Evolutionary conservation across 2,797 vertebrate species (phyloP).

Genomic region (Antennarius maculatus): DNA sequence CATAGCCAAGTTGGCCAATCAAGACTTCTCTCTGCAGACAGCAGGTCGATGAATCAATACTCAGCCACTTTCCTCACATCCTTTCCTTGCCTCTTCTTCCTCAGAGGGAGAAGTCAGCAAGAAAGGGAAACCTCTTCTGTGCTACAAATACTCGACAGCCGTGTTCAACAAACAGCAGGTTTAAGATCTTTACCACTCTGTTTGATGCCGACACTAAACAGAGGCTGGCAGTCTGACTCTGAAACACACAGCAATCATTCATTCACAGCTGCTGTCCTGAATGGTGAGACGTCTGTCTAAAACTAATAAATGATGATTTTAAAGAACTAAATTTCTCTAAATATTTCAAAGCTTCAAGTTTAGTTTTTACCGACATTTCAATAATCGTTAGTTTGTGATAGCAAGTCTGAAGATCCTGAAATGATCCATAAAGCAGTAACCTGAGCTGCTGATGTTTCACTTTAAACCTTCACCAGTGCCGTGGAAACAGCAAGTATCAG

Average conservation of each 20-base stretch:
- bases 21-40: conserved; percentile 7
- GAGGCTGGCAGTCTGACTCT: conserved; percentile 32
- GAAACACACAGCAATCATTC: conserved; percentile 27
- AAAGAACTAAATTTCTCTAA: too few relatives aligned
- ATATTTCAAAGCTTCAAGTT: too few relatives aligned
- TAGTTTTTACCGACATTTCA: too few relatives aligned
- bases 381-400: too few relatives aligned
- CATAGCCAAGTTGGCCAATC: conserved; percentile 31
- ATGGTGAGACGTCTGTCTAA: too few relatives aligned
- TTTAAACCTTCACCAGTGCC: too few relatives aligned
- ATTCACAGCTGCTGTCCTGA: background rate
- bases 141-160: background rate
- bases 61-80: background rate
- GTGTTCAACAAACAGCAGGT: background rate
- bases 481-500: too few relatives aligned
- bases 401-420: too few relatives aligned
- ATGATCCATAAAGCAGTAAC: too few relatives aligned
- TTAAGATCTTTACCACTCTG: conserved; percentile 20
- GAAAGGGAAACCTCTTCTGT: conserved; percentile 10
- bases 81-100: background rate
- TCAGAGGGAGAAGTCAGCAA: background rate
- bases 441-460: too few relatives aligned
- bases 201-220: conserved; percentile 4
- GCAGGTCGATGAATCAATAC: background rate
- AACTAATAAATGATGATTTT: too few relatives aligned